phyloP scores from a whole-genome alignment of 2,888 invertebrate genomes.

The Strigamia crassipes region DNA sequence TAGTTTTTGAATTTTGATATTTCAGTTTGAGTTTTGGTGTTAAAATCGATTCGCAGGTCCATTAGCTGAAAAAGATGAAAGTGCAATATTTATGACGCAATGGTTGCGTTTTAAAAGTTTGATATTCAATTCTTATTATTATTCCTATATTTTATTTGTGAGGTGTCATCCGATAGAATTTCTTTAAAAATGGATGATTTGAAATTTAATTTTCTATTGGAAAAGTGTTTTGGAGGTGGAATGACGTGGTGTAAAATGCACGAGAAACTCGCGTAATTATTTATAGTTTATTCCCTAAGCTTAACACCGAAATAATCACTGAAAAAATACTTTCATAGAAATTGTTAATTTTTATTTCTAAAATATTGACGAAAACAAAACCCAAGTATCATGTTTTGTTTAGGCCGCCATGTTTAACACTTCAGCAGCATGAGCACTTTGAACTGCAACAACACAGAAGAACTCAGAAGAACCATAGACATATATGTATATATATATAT shows the following conservation, averaged over 20 bases:
- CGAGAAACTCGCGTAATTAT: too few species aligned
- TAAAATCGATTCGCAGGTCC: background rate
- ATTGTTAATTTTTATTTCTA: too few species aligned
- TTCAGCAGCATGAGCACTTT: too few species aligned
- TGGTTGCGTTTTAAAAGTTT: background rate
- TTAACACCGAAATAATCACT: too few species aligned
- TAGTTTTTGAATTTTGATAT: background rate
- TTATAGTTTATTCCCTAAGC: too few species aligned
- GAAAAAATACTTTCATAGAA: background rate
- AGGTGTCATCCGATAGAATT: background rate
- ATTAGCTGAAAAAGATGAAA: background rate
- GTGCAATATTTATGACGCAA: background rate
- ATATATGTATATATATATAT: too few species aligned
- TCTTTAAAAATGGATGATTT: background rate
- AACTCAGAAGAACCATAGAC: too few species aligned
- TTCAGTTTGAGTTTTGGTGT: background rate
- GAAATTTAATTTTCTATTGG: background rate
- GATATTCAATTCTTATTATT: background rate
- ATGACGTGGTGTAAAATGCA: background rate
- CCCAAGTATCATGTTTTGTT: too few species aligned
- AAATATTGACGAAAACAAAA: too few species aligned
- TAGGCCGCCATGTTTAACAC: too few species aligned
- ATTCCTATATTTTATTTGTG: background rate
- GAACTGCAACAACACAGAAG: too few species aligned
- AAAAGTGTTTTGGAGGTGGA: background rate